Percentiles rank a stretch among this genome's conserved stretches.
Conservation (phyloP, 2,888 invertebrate genomes). For the Acholoe squamosa region DNA sequence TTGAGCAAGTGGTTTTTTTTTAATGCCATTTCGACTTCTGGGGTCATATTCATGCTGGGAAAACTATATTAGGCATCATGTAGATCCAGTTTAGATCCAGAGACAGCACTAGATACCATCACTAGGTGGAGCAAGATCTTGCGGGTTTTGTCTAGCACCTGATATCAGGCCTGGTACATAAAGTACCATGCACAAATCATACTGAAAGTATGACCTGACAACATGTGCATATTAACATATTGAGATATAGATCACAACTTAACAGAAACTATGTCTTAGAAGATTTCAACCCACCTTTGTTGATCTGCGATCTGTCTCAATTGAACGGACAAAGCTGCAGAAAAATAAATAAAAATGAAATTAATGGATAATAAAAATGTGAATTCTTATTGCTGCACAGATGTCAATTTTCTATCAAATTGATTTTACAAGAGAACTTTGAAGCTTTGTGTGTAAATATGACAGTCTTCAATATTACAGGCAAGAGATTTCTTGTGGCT, state of each 20-base stretch:
- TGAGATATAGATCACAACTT: too few species aligned
- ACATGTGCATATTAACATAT: too few species aligned
- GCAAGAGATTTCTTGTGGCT: too few species aligned
- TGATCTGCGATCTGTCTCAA: conserved; percentile 69
- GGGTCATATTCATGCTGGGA: too few species aligned
- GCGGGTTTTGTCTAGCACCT: conserved; percentile 17
- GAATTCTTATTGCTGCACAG: not conserved
- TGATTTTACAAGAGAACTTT: not conserved
- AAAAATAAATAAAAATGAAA: not conserved
- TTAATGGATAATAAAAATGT: not conserved
- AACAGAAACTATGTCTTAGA: not conserved
- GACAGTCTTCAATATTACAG: too few species aligned
- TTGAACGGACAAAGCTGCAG: conserved; percentile 68
- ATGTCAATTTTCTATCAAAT: not conserved
- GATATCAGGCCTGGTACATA: not conserved
- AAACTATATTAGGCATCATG: not conserved
- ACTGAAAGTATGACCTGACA: not conserved
- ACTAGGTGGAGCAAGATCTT: conserved; percentile 44
- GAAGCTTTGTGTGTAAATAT: too few species aligned
- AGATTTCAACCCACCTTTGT: conserved; percentile 60
- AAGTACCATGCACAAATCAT: not conserved
- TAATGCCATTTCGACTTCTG: too few species aligned
- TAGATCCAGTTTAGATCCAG: conserved; percentile 41
- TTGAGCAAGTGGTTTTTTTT: too few species aligned
- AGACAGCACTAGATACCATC: not conserved